Evolutionary conservation across 1,140 invertebrate species (phyloP), one percentile per base, ranked within the genome.

Genomic region (Drosophila watanabei): DNA sequence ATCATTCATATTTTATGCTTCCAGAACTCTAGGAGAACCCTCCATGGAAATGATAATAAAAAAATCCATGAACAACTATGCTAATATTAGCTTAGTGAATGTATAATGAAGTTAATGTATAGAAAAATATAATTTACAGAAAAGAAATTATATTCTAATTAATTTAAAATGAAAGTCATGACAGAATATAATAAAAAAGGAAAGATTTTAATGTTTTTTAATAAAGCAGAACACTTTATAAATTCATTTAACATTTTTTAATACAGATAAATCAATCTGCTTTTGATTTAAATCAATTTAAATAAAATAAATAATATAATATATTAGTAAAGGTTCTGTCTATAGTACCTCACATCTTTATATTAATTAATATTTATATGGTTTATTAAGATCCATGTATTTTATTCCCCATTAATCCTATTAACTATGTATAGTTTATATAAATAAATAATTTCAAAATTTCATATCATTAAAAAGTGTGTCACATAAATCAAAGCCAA

Each of bases 1-100:
- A 66, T 65, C 63, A 83, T 80, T 87, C 80, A 88, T 80, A 77
- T 72, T 88, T 88, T 28, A 72, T 64, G 59, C 41, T n/a, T 16
- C 5, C 37, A 45, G 37, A 37, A 37, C 5, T 37, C 39, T 20
- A 35, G 10, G n/a, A 39, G 37, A 20, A n/a, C 35, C 33, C 52
- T 2, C 54, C 14, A 3, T 56, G 33, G 33, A 51, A 35, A 66
- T 46, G 11, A 13, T 30, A n/a, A 24, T n/a, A 51, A 30, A 28
- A 16, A 37, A 56, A 56, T 24, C 5, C 14, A 10, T 0, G 54
- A 2, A 24, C 7, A 24, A 39, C 33, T 16, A 37, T 56, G 35
- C 10, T 13, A 41, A 58, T 39, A 28, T n/a, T 28, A 0, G 14
- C 33, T 37, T 24, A 16, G 10, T 20, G 13, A 56, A 39, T 10